Base-by-base conservation (phyloP, 1,140 invertebrate genomes). In the Hyles vespertilio region DNA sequence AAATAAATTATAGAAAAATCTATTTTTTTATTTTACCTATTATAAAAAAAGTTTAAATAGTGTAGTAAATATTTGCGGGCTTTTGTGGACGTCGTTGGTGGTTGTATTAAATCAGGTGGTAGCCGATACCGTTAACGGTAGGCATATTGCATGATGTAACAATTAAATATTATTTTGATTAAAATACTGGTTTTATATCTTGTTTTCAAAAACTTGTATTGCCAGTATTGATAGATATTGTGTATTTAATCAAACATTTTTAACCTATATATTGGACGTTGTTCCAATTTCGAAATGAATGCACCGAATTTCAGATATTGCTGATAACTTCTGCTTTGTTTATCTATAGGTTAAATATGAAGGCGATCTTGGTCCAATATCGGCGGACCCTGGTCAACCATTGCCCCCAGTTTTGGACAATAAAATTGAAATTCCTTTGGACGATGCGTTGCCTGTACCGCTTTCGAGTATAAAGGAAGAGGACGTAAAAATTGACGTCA, bases 401-500 rank as follows among this genome's bases (percentile, higher is more conserved):
- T 3, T 61, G 12, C 47, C 68, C 1, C 34, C 63, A 2, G 22
- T 43, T 12, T 10, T 56, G 46, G 63, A 58, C n/a, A 48, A 45
- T 32, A 36, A 55, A 7, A 49, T 56, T 11, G 64, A 70, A 0
- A 11, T 45, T 5, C 53, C 44, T 10, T 11, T 43, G 4, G 67
- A 67, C 1, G 61, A 73, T 8, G 44, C 62, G n/a, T 52, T 85
- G 22, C 83, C 83, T 0, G 77, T 88, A 0, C 84, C 85, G 0
- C 51, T 88, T 4, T 72, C 84, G 6, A 80, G 67, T 48, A 88
- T 87, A 40, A 87, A 88, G 57, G 84, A 87, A 48, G 82, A 87
- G 32, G 82, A 87, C 12, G 70, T 84, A 44, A 88, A 87, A 56
- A 62, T 85, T 3, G 85, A 87, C 45, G 70, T 85, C n/a, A 81